Conservation (phyloP, 2,888 invertebrate species). For the Molorchus minor region DNA sequence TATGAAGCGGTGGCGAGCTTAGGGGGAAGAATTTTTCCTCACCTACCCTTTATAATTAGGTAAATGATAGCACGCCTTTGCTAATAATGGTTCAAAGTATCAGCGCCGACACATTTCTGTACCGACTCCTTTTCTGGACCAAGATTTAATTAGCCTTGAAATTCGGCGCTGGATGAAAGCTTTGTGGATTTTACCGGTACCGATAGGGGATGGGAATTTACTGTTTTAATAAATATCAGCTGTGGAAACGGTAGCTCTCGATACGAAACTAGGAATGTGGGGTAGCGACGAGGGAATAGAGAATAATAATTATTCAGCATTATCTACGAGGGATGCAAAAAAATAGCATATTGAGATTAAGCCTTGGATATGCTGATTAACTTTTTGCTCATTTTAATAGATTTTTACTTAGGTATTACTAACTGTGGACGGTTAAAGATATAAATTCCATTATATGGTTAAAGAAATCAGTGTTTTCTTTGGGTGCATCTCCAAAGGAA, state of each 20-base stretch:
- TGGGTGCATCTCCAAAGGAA: too few relatives aligned
- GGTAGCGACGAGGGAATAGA: not conserved
- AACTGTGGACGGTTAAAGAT: too few relatives aligned
- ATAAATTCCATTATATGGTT: too few relatives aligned
- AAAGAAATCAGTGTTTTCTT: too few relatives aligned
- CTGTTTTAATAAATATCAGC: slow-evolving; percentile 8
- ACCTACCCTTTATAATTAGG: slow-evolving; percentile 55
- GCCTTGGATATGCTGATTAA: too few relatives aligned
- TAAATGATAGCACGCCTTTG: slow-evolving; percentile 53
- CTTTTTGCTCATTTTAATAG: too few relatives aligned
- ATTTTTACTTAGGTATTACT: too few relatives aligned
- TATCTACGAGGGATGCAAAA: too few relatives aligned
- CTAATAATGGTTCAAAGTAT: slow-evolving; percentile 51
- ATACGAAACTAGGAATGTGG: not conserved
- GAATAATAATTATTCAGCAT: too few relatives aligned
- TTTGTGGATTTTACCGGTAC: slow-evolving; percentile 34
- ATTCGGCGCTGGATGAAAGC: slow-evolving; percentile 38
- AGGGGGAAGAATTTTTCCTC: slow-evolving; percentile 40
- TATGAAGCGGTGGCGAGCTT: slow-evolving; percentile 21
- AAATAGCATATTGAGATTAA: too few relatives aligned
- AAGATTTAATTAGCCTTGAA: slow-evolving; percentile 46
- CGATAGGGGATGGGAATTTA: slow-evolving; percentile 1
- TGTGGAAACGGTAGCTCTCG: slow-evolving; percentile 12
- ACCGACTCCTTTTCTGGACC: slow-evolving; percentile 13
- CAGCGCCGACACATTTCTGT: slow-evolving; percentile 16